These are phyloP conservation scores for Oreonectes daqikongensis DNA, from an alignment of 2,797 vertebrate genomes.

Conservation along the genomic window DNA sequence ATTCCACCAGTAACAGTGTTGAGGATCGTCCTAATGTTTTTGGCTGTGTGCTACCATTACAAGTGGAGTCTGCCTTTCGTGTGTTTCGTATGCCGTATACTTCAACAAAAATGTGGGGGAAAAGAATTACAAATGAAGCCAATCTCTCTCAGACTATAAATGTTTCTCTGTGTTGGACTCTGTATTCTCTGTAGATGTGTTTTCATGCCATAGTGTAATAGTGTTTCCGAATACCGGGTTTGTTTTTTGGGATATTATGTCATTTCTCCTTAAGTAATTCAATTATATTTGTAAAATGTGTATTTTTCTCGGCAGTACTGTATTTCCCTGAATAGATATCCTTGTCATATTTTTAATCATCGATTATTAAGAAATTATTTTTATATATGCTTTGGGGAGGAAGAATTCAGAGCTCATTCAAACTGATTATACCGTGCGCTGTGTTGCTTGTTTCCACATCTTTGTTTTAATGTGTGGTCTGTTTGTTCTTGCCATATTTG, in stretches of 20 bases:
- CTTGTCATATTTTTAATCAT: conserved; percentile 49
- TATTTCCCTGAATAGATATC: conserved; percentile 43
- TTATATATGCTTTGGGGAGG: conserved; percentile 48
- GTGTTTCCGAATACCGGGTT: conserved; percentile 19
- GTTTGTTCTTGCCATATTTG: neutral
- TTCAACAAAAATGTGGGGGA: conserved; percentile 26
- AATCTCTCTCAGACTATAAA: conserved; percentile 45
- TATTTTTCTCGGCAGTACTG: conserved; percentile 46
- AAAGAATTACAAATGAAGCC: conserved; percentile 36
- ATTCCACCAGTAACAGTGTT: conserved; percentile 31
- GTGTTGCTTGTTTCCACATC: conserved; percentile 18
- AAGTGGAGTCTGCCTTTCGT: conserved; percentile 47
- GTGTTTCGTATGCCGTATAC: conserved; percentile 42
- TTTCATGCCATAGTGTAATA: conserved; percentile 40
- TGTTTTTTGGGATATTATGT: conserved; percentile 30
- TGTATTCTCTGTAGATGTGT: conserved; percentile 46
- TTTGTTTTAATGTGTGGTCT: conserved; percentile 27
- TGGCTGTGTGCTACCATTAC: conserved; percentile 35
- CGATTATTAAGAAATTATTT: conserved; percentile 43
- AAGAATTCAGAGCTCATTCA: conserved; percentile 19
- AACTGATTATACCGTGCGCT: conserved; percentile 7
- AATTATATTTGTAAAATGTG: conserved; percentile 47
- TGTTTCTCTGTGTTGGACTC: conserved; percentile 47
- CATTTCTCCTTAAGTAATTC: conserved; percentile 27
- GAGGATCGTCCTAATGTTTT: conserved; percentile 34